Base-by-base conservation (phyloP, 1,140 invertebrate species). In the Vanessa atalanta region DNA sequence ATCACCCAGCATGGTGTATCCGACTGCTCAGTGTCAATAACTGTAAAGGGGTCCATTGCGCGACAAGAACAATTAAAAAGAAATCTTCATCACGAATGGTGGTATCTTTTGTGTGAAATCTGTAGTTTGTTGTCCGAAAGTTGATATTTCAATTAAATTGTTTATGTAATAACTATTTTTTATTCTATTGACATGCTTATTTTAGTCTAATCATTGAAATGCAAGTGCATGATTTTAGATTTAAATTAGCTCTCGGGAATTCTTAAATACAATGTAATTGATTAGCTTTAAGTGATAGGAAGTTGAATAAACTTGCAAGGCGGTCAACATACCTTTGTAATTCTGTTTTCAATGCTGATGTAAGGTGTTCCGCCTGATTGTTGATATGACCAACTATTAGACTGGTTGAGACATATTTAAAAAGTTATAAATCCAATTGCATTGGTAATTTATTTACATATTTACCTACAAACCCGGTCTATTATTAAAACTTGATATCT, bases 131-230 rank as follows among this genome's bases (percentile, higher is more conserved):
- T 91, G 90, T 91, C 88, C 86, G 90, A 90, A 74, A 86, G 89
- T 92, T 90, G 80, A 89, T 90, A 86, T 89, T 89, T 89, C 83
- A 83, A 90, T 90, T 88, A 88, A 90, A 90, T 88, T 89, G 90
- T 91, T 91, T 91, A 89, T 88, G 81, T 91, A 90, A 86, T 87
- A 84, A 90, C 85, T 76, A 82, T 89, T 92, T 90, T 91, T 91
- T 90, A 91, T 91, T 92, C 85, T 88, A 90, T 90, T 91, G 88
- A 92, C 88, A 90, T 90, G 87, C 89, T 91, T 91, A 87, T 88
- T 91, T 88, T 88, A 88, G 82, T 85, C 78, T 86, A 85, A 91
- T 89, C 81, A 85, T 86, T 89, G 85, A 89, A 85, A 86, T 84
- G 84, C 78, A 87, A 87, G 90, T 89, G 88, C 88, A 88, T 90